Conservation (phyloP, 2,797 vertebrate species). For the Psittacula derbiana region DNA sequence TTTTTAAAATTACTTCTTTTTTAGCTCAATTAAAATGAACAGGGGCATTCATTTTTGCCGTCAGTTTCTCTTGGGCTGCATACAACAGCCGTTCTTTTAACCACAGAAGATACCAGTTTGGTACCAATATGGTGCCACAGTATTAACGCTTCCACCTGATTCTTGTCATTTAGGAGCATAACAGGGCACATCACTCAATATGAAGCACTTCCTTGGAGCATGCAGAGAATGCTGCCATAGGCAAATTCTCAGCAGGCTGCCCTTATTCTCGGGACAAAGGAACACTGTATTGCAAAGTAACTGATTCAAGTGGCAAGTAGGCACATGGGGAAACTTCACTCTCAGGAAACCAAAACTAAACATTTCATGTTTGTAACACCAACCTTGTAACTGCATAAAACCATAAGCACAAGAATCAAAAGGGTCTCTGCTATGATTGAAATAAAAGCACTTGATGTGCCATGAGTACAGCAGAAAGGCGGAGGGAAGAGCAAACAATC, state of each 20-base stretch:
- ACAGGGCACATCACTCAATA: neutral
- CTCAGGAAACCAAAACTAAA: neutral
- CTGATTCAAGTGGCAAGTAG: neutral
- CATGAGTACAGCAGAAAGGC: neutral
- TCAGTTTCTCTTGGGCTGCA: neutral
- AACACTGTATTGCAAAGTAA: neutral
- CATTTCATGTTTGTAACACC: neutral
- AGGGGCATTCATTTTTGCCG: neutral
- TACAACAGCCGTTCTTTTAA: accelerated
- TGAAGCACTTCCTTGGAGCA: neutral
- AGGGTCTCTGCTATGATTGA: neutral
- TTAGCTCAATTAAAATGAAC: neutral
- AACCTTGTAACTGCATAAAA: neutral
- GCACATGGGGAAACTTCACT: neutral
- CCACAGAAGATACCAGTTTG: neutral
- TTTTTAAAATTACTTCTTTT: neutral
- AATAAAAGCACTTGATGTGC: neutral
- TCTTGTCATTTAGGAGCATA: neutral
- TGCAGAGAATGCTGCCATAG: neutral
- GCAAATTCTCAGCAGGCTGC: neutral
- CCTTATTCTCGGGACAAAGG: neutral
- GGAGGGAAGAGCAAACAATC: neutral
- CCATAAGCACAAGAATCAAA: neutral
- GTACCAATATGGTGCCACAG: accelerated
- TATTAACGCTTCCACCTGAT: neutral